Percentiles rank a stretch among this genome's conserved stretches.
These are phyloP conservation scores for Notothenia rossii DNA, from an alignment of 2,113 vertebrate species.

Conservation along the genomic window DNA sequence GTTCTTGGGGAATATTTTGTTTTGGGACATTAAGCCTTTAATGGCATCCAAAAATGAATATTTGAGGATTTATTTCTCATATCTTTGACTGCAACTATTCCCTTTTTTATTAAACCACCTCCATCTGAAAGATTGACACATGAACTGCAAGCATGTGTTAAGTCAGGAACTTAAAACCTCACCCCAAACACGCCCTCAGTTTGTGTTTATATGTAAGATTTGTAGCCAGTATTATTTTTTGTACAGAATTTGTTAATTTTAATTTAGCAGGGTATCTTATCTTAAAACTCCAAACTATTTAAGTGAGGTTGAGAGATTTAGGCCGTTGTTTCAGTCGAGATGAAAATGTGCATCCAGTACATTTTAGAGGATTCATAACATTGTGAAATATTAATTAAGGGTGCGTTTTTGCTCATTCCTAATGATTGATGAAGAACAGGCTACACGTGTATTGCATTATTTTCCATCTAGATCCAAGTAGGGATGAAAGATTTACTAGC, in stretches of 20 bases:
- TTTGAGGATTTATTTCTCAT: constrained; percentile 9
- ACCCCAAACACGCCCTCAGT: neutral
- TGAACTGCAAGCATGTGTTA: neutral
- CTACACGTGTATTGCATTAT: neutral
- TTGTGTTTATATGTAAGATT: neutral
- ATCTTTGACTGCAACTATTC: constrained; percentile 6
- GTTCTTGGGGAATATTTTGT: constrained; percentile 18
- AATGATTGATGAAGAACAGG: neutral
- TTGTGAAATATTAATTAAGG: neutral
- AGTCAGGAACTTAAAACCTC: neutral
- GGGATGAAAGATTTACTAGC: neutral
- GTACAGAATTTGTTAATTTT: neutral
- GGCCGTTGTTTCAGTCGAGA: too few relatives aligned
- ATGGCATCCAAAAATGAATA: constrained; percentile 16
- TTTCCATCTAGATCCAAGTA: neutral
- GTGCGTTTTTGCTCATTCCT: neutral
- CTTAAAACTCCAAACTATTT: neutral
- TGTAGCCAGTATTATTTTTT: neutral
- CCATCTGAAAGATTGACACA: neutral
- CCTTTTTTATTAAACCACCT: neutral
- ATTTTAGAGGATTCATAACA: constrained; percentile 1
- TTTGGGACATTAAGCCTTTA: constrained; percentile 44
- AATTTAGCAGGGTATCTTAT: neutral
- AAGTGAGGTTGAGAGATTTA: neutral
- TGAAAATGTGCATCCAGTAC: neutral